Evolutionary conservation across 1,140 invertebrate species (phyloP).

Genomic region (Bradysia coprophila): DNA sequence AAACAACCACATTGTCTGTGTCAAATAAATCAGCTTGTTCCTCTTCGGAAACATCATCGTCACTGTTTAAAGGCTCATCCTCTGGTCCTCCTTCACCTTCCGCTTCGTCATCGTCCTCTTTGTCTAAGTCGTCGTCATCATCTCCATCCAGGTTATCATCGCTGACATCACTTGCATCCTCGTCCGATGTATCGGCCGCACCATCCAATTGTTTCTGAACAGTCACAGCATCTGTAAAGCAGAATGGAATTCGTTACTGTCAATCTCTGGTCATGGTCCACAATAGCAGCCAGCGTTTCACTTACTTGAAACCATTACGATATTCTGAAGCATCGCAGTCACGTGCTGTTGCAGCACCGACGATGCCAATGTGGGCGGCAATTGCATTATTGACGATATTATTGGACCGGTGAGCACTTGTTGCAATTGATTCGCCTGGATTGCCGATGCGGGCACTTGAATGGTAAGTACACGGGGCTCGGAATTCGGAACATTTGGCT

Average conservation of each 20-base stretch:
- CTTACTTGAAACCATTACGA: no score
- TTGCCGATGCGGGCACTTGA: slow-evolving; percentile 64
- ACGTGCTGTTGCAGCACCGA: slow-evolving; percentile 71
- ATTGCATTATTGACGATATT: slow-evolving; percentile 66
- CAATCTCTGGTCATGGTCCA: no score
- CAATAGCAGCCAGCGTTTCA: no score
- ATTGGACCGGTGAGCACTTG: slow-evolving; percentile 54
- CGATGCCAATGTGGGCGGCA: slow-evolving; percentile 57
- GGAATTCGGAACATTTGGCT: slow-evolving; percentile 40
- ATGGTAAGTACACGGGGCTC: slow-evolving; percentile 55
- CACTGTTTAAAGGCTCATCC: slow-evolving; percentile 87
- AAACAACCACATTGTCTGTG: slow-evolving; percentile 97
- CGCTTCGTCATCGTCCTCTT: slow-evolving; percentile 50
- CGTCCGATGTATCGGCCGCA: slow-evolving; percentile 53
- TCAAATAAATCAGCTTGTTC: slow-evolving; percentile 90
- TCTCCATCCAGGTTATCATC: slow-evolving; percentile 50
- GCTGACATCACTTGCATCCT: slow-evolving; percentile 45
- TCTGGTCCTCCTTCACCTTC: slow-evolving; percentile 57
- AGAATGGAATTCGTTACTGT: not conserved
- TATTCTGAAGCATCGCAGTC: slow-evolving; percentile 47
- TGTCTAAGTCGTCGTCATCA: slow-evolving; percentile 41
- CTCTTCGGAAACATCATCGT: slow-evolving; percentile 93
- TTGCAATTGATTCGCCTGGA: slow-evolving; percentile 46
- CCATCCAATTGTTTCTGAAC: slow-evolving; percentile 41
- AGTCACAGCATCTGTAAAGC: not conserved